Percentiles rank a stretch among this genome's conserved stretches.
Conservation (phyloP, 1,140 invertebrate genomes). For the Popillia japonica region DNA sequence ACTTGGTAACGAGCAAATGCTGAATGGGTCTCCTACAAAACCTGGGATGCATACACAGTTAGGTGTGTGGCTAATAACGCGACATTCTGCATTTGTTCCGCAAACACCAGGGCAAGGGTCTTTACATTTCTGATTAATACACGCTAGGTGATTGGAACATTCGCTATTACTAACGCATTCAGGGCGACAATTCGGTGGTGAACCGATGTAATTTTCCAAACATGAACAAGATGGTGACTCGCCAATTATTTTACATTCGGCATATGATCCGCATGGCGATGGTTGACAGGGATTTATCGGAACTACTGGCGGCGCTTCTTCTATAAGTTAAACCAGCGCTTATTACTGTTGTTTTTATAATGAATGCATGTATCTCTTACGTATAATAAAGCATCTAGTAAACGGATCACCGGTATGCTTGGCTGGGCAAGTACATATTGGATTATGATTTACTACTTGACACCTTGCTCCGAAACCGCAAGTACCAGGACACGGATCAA, state of each 20-base stretch:
- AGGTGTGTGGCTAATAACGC: slow-evolving; percentile 72
- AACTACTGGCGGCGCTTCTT: slow-evolving; percentile 51
- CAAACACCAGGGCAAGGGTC: slow-evolving; percentile 74
- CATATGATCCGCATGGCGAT: slow-evolving; percentile 66
- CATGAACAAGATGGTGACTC: slow-evolving; percentile 71
- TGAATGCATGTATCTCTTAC: slow-evolving; percentile 33
- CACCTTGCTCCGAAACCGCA: slow-evolving; percentile 71
- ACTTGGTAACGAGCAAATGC: slow-evolving; percentile 63
- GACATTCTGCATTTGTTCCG: slow-evolving; percentile 73
- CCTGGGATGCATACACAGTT: slow-evolving; percentile 70
- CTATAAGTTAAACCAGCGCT: slow-evolving; percentile 42
- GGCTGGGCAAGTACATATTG: slow-evolving; percentile 68
- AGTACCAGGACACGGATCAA: slow-evolving; percentile 68
- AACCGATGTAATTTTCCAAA: slow-evolving; percentile 73
- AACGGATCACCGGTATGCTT: slow-evolving; percentile 68
- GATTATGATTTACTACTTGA: slow-evolving; percentile 69
- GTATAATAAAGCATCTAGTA: slow-evolving; percentile 32
- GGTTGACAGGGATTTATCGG: slow-evolving; percentile 66
- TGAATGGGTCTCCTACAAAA: slow-evolving; percentile 68
- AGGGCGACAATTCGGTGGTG: slow-evolving; percentile 77
- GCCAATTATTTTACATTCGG: slow-evolving; percentile 63
- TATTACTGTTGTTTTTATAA: slow-evolving; percentile 17
- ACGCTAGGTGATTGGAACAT: slow-evolving; percentile 70
- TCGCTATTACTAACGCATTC: slow-evolving; percentile 76
- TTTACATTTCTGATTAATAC: slow-evolving; percentile 70